A percentile compares a stretch with the other conserved stretches of the same genome.
These are phyloP conservation scores for Prolemur simus DNA, from an alignment of 2,113 vertebrate genomes.

Conservation along the genomic window DNA sequence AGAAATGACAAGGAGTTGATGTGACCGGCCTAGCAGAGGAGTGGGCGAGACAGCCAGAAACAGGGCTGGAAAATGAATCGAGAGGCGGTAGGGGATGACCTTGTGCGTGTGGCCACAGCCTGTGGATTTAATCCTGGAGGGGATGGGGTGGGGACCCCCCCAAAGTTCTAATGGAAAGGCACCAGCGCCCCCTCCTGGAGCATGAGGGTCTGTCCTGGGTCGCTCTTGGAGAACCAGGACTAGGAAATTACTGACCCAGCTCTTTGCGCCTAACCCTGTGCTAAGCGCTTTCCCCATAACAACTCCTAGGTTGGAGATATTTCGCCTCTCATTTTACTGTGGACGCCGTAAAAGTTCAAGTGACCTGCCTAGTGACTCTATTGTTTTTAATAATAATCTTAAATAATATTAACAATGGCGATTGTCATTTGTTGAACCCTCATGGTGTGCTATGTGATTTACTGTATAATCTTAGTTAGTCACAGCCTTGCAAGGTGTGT, in stretches of 20 bases:
- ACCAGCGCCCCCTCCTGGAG: background rate
- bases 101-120: background rate
- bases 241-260: background rate
- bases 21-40: background rate
- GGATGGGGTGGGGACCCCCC: background rate
- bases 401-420: background rate
- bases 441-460: background rate
- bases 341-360: background rate
- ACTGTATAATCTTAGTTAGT: background rate
- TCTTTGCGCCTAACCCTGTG: background rate
- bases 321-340: background rate
- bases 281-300: background rate
- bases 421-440: background rate
- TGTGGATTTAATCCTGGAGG: background rate
- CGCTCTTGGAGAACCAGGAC: background rate
- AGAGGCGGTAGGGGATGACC: background rate
- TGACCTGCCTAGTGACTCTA: background rate
- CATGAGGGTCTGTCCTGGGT: background rate
- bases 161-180: background rate
- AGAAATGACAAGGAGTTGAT: background rate
- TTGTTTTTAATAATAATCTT: background rate
- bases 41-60: background rate
- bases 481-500: background rate
- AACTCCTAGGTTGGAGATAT: background rate
- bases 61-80: background rate